Percentiles rank a stretch among this genome's conserved stretches.
phyloP scores from a whole-genome alignment of 2,113 vertebrate species.

The Percopsis transmontana region DNA sequence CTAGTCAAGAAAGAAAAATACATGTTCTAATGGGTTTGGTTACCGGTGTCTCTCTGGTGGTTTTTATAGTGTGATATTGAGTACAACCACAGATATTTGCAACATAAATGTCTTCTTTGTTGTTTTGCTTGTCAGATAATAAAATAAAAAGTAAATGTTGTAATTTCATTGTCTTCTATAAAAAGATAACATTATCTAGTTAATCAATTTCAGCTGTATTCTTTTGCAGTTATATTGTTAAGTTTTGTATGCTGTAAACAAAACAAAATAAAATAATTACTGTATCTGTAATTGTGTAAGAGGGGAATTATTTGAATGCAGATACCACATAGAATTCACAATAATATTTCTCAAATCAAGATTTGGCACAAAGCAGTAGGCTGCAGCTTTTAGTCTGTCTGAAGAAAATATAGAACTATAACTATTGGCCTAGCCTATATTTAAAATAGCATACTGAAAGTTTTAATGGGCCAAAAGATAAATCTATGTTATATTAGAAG shows the following conservation, averaged over 20 bases:
- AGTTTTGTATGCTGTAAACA: conserved; percentile 45
- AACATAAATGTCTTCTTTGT: conserved; percentile 18
- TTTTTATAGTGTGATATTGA: conserved; percentile 36
- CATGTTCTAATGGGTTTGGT: conserved; percentile 17
- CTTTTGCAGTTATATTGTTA: conserved; percentile 21
- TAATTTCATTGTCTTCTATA: conserved; percentile 36
- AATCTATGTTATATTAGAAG: no score
- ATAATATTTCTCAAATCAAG: no score
- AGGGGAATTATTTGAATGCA: neutral
- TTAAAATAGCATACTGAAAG: no score
- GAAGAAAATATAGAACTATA: no score
- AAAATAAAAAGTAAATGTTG: conserved; percentile 25
- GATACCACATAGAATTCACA: neutral
- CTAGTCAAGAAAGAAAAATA: conserved; percentile 16
- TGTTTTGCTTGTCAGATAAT: conserved; percentile 29
- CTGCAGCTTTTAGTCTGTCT: no score
- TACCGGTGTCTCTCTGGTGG: conserved; percentile 9
- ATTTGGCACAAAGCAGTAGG: no score
- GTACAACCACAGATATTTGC: conserved; percentile 23
- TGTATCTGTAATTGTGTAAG: conserved; percentile 8
- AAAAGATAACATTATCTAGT: conserved; percentile 15
- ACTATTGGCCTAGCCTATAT: no score
- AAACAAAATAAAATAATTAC: conserved; percentile 26
- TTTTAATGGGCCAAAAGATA: no score
- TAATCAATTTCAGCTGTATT: conserved; percentile 27